These are phyloP conservation scores for Ichneumon xanthorius DNA, from an alignment of 2,888 invertebrate species.

Conservation along the genomic window DNA sequence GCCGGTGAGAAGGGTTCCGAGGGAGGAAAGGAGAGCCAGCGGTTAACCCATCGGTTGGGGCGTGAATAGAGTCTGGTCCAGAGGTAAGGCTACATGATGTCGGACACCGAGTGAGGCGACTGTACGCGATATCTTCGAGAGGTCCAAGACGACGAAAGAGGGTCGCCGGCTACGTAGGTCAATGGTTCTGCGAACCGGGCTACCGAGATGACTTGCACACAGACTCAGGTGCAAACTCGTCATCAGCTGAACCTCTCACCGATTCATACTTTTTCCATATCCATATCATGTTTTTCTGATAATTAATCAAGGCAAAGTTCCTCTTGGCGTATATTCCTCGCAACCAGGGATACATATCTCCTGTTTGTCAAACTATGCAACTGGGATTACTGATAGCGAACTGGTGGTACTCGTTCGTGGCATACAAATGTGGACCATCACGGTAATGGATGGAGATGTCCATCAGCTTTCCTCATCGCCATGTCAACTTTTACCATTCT, in stretches of 20 bases:
- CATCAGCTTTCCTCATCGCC: too few relatives aligned
- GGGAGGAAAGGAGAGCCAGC: slow-evolving; percentile 57
- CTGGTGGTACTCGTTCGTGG: too few relatives aligned
- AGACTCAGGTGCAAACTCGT: slow-evolving; percentile 22
- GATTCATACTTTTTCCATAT: not conserved
- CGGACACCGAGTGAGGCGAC: slow-evolving; percentile 69
- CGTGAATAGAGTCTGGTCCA: slow-evolving; percentile 79
- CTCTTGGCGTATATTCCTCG: not conserved
- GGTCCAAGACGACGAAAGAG: slow-evolving; percentile 70
- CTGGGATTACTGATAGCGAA: not conserved
- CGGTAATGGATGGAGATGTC: not conserved
- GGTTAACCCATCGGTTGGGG: slow-evolving; percentile 79
- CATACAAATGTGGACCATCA: not conserved
- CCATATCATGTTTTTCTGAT: not conserved
- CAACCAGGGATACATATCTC: not conserved
- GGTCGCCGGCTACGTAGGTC: slow-evolving; percentile 49
- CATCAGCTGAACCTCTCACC: not conserved
- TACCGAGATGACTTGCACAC: slow-evolving; percentile 28
- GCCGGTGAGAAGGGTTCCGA: not conserved
- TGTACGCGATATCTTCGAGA: slow-evolving; percentile 17
- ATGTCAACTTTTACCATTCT: too few relatives aligned
- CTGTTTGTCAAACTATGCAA: not conserved
- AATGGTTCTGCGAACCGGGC: slow-evolving; percentile 68
- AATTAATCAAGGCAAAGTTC: not conserved
- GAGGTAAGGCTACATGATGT: slow-evolving; percentile 75